Base-by-base conservation (phyloP, 2,797 vertebrate genomes). In the Salarias fasciatus region DNA sequence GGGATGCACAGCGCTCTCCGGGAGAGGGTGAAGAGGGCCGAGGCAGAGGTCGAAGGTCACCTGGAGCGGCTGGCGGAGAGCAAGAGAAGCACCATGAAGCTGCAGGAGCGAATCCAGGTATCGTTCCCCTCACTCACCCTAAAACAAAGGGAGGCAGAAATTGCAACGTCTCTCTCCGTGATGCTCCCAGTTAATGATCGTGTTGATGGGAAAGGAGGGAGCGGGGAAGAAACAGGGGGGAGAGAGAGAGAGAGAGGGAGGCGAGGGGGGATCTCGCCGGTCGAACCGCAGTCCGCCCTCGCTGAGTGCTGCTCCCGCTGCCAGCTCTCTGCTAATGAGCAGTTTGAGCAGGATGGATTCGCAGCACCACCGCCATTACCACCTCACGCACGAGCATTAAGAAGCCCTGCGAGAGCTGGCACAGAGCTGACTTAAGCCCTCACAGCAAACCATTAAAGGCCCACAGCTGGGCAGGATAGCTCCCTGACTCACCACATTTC, bases 71-170 rank as follows among this genome's bases (percentile, higher is more conserved):
- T 96, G 63, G 89, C 90, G 5, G 96, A 97, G 70, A 90, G 85
- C 82, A 95, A 92, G 84, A 95, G 94, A 43, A 93, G 92, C 47
- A 94, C 93, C 5, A 91, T 94, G 69, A 96, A 95, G 62, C 90
- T 97, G 63, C 95, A 97, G 70, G 97, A 96, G 38, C 88, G 88
- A 64, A 92, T 95, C 60, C 95, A 98, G 97, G 97, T 99, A 91
- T 33, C 24, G 12, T 37, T 35, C 4, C 15, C 28, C 46, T 46
- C 49, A 36, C 3, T 53, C 42, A 29, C 11, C 38, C 33, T 38
- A 12, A 49, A 35, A 63, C 29, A 18, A 24, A 33, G 43, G 4
- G 48, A 42, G 35, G 14, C 50, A 42, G 74, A 9, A 61, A 77
- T 59, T 78, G 24, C 78, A 75, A 65, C 50, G 55, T 60, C 68